Conservation (phyloP, 1,140 invertebrate genomes). For the Condylostylus longicornis region DNA sequence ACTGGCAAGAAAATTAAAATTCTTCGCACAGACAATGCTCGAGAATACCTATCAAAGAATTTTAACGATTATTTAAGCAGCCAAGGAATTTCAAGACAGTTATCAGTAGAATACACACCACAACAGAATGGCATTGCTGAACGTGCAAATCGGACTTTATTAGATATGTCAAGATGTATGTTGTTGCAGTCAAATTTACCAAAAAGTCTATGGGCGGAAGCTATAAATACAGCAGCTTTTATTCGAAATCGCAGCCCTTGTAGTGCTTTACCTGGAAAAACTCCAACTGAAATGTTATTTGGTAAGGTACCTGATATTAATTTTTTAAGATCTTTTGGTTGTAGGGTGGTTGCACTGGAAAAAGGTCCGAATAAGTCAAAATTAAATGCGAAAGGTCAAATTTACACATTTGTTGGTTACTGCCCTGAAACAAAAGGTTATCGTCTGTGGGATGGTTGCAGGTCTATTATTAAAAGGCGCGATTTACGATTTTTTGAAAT, state of each 20-base stretch:
- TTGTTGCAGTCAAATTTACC: background rate
- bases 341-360: background rate
- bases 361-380: background rate
- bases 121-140: background rate
- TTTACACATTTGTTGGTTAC: background rate
- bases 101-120: background rate
- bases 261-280: background rate
- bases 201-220: background rate
- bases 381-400: background rate
- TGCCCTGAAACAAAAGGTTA: background rate
- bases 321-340: background rate
- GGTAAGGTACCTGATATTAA: background rate
- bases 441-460: background rate
- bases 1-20: background rate
- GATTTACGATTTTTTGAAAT: too few species aligned
- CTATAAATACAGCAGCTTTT: background rate
- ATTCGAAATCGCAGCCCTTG: background rate
- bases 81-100: background rate
- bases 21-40: background rate
- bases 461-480: too few species aligned
- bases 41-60: background rate
- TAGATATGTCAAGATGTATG: background rate
- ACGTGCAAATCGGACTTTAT: background rate
- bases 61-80: background rate
- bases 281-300: background rate